phyloP scores from a whole-genome alignment of 2,113 vertebrate species.

The Mus pahari region DNA sequence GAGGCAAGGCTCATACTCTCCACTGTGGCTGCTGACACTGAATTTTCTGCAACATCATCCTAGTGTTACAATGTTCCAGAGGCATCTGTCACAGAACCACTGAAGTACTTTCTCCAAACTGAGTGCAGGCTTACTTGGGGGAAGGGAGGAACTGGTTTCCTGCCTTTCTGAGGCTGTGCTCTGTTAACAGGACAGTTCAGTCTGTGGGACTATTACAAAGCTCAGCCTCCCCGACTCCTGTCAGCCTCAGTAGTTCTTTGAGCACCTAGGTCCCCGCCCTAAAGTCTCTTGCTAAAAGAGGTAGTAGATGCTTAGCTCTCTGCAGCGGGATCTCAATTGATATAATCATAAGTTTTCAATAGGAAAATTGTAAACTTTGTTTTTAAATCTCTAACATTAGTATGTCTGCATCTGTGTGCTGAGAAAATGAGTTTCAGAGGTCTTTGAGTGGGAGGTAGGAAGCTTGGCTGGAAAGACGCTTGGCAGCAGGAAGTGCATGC shows the following conservation, averaged over 20 bases:
- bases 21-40: background rate
- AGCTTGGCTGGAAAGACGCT: background rate
- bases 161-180: background rate
- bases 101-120: background rate
- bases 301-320: background rate
- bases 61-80: background rate
- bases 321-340: background rate
- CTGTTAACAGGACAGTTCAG: background rate
- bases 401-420: slow-evolving; percentile 14
- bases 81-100: background rate
- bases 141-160: background rate
- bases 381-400: slow-evolving; percentile 45
- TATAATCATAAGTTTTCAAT: background rate
- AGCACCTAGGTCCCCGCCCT: background rate
- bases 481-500: fast-evolving
- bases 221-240: background rate
- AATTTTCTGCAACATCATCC: background rate
- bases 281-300: slow-evolving; percentile 25
- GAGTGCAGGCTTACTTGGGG: background rate
- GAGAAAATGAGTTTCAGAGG: slow-evolving; percentile 14
- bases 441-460: background rate
- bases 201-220: background rate
- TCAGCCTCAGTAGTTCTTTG: background rate
- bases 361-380: background rate
- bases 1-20: background rate